Conservation (phyloP, 2,113 vertebrate species). For the Arvicanthis niloticus region DNA sequence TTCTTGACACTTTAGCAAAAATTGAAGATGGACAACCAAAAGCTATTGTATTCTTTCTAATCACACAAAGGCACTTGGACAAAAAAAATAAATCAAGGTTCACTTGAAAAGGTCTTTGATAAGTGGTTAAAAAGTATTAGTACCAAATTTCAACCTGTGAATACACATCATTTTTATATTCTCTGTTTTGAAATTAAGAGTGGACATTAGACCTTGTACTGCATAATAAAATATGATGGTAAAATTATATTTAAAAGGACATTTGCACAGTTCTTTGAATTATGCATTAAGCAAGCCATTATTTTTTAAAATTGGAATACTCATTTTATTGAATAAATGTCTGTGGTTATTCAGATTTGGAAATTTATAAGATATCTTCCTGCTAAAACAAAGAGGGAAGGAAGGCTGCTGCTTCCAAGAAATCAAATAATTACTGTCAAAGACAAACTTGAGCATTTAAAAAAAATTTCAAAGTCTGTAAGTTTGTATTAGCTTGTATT, state of each 20-base stretch:
- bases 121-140: constrained; percentile 18
- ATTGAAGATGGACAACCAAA: constrained; percentile 41
- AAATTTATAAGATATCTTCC: constrained; percentile 28
- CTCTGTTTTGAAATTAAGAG: constrained; percentile 13
- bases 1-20: not conserved
- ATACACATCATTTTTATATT: constrained; percentile 34
- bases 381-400: not conserved
- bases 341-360: constrained; percentile 5
- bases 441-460: constrained; percentile 35
- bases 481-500: constrained; percentile 26
- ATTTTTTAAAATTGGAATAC: constrained; percentile 10
- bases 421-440: constrained; percentile 17
- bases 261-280: constrained; percentile 41
- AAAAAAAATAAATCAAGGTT: not conserved
- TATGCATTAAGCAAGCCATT: constrained; percentile 15
- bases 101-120: constrained; percentile 8
- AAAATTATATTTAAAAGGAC: constrained; percentile 15
- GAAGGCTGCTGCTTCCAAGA: not conserved
- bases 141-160: constrained; percentile 22
- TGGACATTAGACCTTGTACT: constrained; percentile 17
- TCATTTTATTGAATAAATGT: constrained; percentile 13
- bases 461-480: constrained; percentile 37
- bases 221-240: constrained; percentile 3
- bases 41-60: constrained; percentile 27
- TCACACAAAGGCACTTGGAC: not conserved